A percentile compares a stretch with the other conserved stretches of the same genome.
phyloP scores from a whole-genome alignment of 2,888 invertebrate species.

The Tanytarsus gracilentus region DNA sequence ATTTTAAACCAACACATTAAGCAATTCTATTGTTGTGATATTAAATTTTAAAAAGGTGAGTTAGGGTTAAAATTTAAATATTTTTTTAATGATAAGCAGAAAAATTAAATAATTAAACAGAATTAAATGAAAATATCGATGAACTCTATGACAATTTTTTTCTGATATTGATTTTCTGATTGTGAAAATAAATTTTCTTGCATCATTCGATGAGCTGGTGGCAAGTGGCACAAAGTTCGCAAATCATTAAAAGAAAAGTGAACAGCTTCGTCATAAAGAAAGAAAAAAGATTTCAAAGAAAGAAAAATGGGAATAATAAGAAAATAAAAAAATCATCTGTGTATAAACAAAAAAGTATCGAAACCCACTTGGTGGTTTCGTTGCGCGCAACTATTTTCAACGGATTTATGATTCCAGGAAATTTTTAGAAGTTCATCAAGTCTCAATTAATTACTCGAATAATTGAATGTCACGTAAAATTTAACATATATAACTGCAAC shows the following conservation, averaged over 20 bases:
- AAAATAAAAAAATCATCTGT: constrained; percentile 28
- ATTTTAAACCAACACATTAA: neutral
- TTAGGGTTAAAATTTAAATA: neutral
- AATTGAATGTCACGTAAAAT: too few species aligned
- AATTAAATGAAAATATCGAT: neutral
- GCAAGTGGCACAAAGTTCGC: constrained; percentile 27
- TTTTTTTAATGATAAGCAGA: neutral
- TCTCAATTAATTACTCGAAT: too few species aligned
- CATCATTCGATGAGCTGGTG: neutral
- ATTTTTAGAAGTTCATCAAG: too few species aligned
- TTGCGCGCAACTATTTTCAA: too few species aligned
- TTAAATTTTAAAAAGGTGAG: constrained; percentile 1
- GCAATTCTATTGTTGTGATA: neutral
- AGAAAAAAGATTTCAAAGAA: neutral
- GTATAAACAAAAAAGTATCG: constrained; percentile 28
- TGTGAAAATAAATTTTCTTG: neutral
- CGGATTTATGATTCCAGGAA: too few species aligned
- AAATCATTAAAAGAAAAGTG: neutral
- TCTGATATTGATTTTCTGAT: neutral
- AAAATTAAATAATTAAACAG: neutral
- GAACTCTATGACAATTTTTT: neutral
- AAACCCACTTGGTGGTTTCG: too few species aligned
- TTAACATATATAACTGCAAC: too few species aligned
- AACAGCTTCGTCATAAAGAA: neutral
- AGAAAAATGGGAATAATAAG: constrained; percentile 23